These are phyloP conservation scores for Fundulus diaphanus DNA, from an alignment of 2,797 vertebrate species.

Conservation along the genomic window DNA sequence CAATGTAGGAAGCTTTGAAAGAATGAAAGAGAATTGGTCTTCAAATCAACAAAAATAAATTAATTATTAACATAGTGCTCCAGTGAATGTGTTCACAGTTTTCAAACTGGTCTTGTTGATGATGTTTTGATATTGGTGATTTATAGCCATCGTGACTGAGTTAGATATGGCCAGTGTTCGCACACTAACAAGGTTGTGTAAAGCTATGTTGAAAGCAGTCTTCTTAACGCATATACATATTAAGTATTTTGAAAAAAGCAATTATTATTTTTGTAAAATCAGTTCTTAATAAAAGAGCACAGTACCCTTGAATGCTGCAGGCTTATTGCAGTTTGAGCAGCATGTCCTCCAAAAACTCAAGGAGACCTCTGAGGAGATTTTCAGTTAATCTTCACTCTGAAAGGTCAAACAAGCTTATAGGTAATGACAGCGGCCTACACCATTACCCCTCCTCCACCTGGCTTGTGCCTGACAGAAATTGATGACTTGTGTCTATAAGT, in stretches of 20 bases:
- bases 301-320: neutral
- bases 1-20: too few species aligned
- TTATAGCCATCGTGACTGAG: too few species aligned
- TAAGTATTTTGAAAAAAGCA: neutral
- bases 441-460: neutral
- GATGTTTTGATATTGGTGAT: too few species aligned
- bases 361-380: neutral
- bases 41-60: too few species aligned
- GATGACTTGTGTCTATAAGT: neutral
- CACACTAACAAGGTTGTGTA: neutral
- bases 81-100: too few species aligned
- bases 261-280: neutral
- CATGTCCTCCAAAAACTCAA: neutral
- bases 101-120: too few species aligned
- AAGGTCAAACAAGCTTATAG: slow-evolving; percentile 4
- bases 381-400: neutral
- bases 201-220: neutral
- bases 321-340: neutral
- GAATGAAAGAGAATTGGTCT: too few species aligned
- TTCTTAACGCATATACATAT: neutral
- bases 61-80: too few species aligned
- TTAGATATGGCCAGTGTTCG: too few species aligned
- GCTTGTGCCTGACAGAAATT: neutral
- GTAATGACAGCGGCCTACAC: neutral
- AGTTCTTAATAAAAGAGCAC: neutral